A percentile compares a stretch with the other conserved stretches of the same genome.
Evolutionary conservation across 1,140 invertebrate species (phyloP).

Genomic region (Medauroidea extradentata): DNA sequence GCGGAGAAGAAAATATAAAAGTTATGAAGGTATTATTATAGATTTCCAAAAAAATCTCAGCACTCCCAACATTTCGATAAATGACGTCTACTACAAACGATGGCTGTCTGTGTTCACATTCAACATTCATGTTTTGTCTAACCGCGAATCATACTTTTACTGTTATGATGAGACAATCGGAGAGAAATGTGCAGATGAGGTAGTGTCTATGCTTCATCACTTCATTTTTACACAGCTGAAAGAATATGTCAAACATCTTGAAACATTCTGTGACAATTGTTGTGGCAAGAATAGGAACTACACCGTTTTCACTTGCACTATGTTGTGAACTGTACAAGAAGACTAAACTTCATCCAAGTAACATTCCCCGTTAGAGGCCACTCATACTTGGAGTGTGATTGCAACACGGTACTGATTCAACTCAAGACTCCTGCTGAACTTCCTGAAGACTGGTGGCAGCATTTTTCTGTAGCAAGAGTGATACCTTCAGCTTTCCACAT

Average conservation of each 20-base stretch:
- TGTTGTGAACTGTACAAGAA: neutral
- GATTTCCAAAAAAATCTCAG: conserved; percentile 22
- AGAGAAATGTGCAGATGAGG: conserved; percentile 14
- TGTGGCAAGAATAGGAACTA: conserved; percentile 22
- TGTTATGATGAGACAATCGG: conserved; percentile 22
- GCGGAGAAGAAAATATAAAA: no score
- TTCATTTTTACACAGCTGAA: no score
- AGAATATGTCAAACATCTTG: conserved; percentile 6
- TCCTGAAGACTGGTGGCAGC: neutral
- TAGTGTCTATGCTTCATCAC: conserved; percentile 8
- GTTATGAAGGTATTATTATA: neutral
- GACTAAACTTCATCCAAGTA: conserved; percentile 1
- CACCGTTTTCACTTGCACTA: conserved; percentile 14
- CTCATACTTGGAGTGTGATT: conserved; percentile 9
- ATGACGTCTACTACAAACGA: conserved; percentile 30
- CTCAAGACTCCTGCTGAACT: neutral
- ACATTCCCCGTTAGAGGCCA: conserved; percentile 4
- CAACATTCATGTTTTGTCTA: conserved; percentile 25
- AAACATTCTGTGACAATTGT: conserved; percentile 22
- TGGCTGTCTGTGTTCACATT: conserved; percentile 26
- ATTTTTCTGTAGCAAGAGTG: neutral
- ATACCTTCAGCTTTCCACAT: conserved; percentile 5
- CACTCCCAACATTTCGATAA: conserved; percentile 26
- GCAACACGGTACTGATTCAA: neutral
- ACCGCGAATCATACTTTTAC: conserved; percentile 21